Evolutionary conservation across 1,140 invertebrate species (phyloP).

Genomic region (Delia radicum): DNA sequence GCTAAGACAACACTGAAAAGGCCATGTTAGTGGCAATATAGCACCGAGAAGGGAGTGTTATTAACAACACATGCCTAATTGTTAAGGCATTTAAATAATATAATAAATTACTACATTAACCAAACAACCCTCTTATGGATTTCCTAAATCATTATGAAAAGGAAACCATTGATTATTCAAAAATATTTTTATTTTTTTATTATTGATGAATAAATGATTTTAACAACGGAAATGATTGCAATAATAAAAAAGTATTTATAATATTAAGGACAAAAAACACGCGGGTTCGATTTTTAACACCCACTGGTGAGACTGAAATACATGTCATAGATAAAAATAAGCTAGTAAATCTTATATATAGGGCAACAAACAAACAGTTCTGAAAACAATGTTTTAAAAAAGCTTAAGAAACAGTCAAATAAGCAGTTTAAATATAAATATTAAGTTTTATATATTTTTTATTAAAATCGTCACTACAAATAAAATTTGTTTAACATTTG

Average conservation of each 20-base stretch:
- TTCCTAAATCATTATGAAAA: background rate
- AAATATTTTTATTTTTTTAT: background rate
- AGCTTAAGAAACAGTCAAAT: too few relatives aligned
- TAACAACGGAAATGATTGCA: background rate
- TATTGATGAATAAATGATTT: background rate
- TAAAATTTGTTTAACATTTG: too few relatives aligned
- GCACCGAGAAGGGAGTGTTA: background rate
- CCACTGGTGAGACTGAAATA: background rate
- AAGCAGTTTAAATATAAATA: too few relatives aligned
- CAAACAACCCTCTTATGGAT: background rate
- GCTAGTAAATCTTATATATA: too few relatives aligned
- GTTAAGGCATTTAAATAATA: slow-evolving; percentile 12
- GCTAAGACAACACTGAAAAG: background rate
- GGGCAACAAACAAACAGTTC: too few relatives aligned
- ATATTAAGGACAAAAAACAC: background rate
- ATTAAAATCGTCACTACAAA: too few relatives aligned
- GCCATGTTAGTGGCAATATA: background rate
- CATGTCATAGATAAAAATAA: too few relatives aligned
- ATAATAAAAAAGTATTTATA: background rate
- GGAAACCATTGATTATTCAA: slow-evolving; percentile 10
- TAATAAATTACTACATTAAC: slow-evolving; percentile 12
- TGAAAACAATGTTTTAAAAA: too few relatives aligned
- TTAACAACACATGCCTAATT: slow-evolving; percentile 19
- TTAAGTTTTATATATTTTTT: too few relatives aligned
- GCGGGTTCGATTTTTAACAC: background rate